Conservation (phyloP, 2,113 vertebrate species). For the Solea solea region DNA sequence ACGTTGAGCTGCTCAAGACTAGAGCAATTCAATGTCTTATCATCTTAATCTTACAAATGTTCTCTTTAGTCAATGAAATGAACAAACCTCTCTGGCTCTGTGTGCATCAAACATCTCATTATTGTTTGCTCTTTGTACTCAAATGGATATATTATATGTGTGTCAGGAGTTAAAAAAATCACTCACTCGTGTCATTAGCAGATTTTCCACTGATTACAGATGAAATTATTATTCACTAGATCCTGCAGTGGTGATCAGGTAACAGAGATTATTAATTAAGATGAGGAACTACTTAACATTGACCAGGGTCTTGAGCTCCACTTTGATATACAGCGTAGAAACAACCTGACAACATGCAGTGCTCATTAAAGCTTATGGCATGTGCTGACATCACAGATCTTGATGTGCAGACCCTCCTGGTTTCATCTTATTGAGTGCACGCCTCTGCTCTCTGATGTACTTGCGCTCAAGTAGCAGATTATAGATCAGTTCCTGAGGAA, state of each 20-base stretch:
- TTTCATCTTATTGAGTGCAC: slow-evolving; percentile 67
- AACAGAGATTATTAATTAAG: slow-evolving; percentile 66
- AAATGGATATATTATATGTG: slow-evolving; percentile 41
- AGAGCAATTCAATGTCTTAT: not conserved
- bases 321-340: slow-evolving; percentile 48
- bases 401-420: slow-evolving; percentile 37
- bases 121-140: slow-evolving; percentile 51
- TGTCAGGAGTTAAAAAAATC: slow-evolving; percentile 32
- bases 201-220: slow-evolving; percentile 43
- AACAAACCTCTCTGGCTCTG: slow-evolving; percentile 9
- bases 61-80: slow-evolving; percentile 22
- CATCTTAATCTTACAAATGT: slow-evolving; percentile 19
- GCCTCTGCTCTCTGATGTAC: slow-evolving; percentile 36
- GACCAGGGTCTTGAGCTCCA: slow-evolving; percentile 47
- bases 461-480: slow-evolving; percentile 62
- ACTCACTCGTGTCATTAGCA: slow-evolving; percentile 17
- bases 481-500: slow-evolving; percentile 51
- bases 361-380: slow-evolving; percentile 48
- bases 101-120: slow-evolving; percentile 35
- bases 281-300: slow-evolving; percentile 61
- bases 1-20: no score
- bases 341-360: slow-evolving; percentile 40
- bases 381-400: slow-evolving; percentile 68
- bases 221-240: slow-evolving; percentile 47
- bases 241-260: slow-evolving; percentile 56